Evolutionary conservation across 2,888 invertebrate genomes (phyloP).

Genomic region (Drosophila merina): DNA sequence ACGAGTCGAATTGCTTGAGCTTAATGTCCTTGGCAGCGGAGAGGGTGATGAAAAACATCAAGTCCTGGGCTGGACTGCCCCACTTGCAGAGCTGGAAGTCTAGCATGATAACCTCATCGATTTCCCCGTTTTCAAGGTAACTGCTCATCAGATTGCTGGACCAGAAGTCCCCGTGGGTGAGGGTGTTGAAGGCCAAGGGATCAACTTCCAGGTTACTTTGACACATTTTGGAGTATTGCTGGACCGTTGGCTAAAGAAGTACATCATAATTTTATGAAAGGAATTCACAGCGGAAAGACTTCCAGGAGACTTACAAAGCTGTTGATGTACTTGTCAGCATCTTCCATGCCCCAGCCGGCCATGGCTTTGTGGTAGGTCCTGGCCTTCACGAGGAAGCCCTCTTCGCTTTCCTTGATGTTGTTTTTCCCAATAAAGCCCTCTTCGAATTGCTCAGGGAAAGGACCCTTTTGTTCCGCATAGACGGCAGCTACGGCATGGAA

Average conservation of each 20-base stretch:
- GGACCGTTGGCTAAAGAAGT: conserved; percentile 52
- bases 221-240: conserved; percentile 58
- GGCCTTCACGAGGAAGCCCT: conserved; percentile 16
- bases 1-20: conserved; percentile 63
- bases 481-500: conserved; percentile 81
- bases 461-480: conserved; percentile 68
- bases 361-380: conserved; percentile 58
- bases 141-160: conserved; percentile 80
- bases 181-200: conserved; percentile 66
- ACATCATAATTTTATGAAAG: neutral
- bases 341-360: conserved; percentile 60
- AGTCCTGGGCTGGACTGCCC: conserved; percentile 73
- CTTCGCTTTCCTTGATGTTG: neutral
- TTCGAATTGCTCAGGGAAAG: conserved; percentile 56
- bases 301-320: conserved; percentile 54
- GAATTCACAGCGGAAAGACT: neutral
- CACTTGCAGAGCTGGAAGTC: conserved; percentile 79
- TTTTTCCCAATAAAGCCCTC: conserved; percentile 53
- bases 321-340: conserved; percentile 62
- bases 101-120: conserved; percentile 71
- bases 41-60: conserved; percentile 68
- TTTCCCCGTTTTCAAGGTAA: conserved; percentile 52
- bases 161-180: conserved; percentile 82
- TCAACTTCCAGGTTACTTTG: conserved; percentile 41
- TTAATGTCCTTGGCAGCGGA: conserved; percentile 64